Base-by-base conservation (phyloP, 2,888 invertebrate genomes). In the Papilio elwesi region DNA sequence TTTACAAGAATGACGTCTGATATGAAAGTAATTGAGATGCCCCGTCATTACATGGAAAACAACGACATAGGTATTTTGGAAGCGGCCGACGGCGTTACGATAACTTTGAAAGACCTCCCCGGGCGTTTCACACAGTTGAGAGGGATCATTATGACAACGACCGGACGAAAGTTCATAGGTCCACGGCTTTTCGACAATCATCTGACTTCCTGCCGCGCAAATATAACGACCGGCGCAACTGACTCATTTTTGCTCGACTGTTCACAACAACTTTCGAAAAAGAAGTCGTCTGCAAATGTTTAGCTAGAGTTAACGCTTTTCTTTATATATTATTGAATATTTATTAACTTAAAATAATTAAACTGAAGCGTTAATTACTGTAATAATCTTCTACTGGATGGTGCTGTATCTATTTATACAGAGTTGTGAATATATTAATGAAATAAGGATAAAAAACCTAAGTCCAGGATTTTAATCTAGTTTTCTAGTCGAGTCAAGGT, bases 41-140 rank as follows among this genome's bases (percentile, higher is more conserved):
- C 51, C 26, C 43, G 67, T 81, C 81, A 82, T 82, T 78, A 78
- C 80, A 80, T 55, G 16, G 6, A 49, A 48, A 47, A 64, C 49
- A 47, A 49, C 26, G 26, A 47, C 26, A 49, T 43, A 43, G 43
- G 9, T 43, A 9, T 64, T 47, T 49, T 49, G 11, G 48, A 62
- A 64, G 15, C 48, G 47, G 64, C 48, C 13, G 16, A 48, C 48
- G 47, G 48, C 26, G 48, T 49, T 48, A 26, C 43, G 10, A 36
- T 38, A 38, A 26, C 13, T 57, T 55, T 57, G 53, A 49, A 38
- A 6, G 38, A 55, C 49, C 64, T 48, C 51, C 13, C 59, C 13
- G 43, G 48, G 63, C 63, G 52, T 72, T 68, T 73, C 73, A 68
- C 68, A 59, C 43, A 66, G 65, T 55, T 36, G 38, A n/a, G 70